Conservation (phyloP, 2,888 invertebrate species). For the Temnothorax rugatulus region DNA sequence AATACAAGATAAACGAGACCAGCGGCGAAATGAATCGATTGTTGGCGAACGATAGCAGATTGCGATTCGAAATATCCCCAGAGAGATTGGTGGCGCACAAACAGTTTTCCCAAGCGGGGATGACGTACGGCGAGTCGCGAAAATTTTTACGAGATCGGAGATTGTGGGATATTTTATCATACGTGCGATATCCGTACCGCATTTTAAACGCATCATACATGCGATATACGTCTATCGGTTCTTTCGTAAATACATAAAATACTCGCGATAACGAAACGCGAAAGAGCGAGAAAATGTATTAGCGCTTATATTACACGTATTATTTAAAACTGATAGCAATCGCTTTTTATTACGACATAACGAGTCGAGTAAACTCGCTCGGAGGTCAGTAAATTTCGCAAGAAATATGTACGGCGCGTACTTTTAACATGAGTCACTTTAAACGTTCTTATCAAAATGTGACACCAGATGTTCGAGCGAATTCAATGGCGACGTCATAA, state of each 20-base stretch:
- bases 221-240: neutral
- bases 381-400: neutral
- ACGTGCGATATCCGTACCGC: neutral
- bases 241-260: neutral
- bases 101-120: slow-evolving; percentile 29
- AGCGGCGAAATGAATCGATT: slow-evolving; percentile 49
- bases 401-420: neutral
- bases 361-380: neutral
- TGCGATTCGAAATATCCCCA: slow-evolving; percentile 47
- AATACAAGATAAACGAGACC: slow-evolving; percentile 51
- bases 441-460: slow-evolving; percentile 48
- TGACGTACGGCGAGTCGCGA: slow-evolving; percentile 9
- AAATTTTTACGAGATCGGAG: slow-evolving; percentile 35
- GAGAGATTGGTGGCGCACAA: slow-evolving; percentile 22
- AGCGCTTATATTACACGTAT: neutral
- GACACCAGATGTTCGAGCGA: slow-evolving; percentile 36
- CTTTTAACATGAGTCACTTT: slow-evolving; percentile 24
- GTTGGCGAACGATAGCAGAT: slow-evolving; percentile 53
- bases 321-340: neutral
- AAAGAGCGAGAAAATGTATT: neutral
- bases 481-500: slow-evolving; percentile 28
- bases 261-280: neutral
- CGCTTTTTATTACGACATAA: neutral
- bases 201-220: neutral
- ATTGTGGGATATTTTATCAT: slow-evolving; percentile 20